phyloP scores from a whole-genome alignment of 2,797 vertebrate species.

The Ptychobarbus kaznakovi region DNA sequence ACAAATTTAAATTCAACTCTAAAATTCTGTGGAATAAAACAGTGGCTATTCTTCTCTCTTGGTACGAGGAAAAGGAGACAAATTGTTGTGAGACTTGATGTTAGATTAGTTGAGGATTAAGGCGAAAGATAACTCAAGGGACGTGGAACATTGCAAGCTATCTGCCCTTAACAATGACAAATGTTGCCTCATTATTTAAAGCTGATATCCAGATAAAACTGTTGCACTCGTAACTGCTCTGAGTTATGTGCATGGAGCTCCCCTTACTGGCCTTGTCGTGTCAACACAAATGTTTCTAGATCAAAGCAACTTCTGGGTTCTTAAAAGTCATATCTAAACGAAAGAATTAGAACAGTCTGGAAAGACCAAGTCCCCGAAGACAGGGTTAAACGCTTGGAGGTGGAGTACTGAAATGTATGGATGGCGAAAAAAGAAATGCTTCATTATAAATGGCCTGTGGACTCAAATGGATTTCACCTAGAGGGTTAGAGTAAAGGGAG shows the following conservation, averaged over 20 bases:
- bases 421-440: constrained; percentile 23
- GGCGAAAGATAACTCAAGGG: constrained; percentile 47
- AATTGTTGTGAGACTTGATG: constrained; percentile 17
- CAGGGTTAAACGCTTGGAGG: neutral
- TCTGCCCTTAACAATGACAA: constrained; percentile 46
- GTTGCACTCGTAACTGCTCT: neutral
- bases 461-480: constrained; percentile 37
- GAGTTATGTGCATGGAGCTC: constrained; percentile 57
- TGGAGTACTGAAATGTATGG: constrained; percentile 36
- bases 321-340: constrained; percentile 26
- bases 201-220: neutral
- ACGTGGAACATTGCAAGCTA: constrained; percentile 33
- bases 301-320: constrained; percentile 16
- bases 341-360: constrained; percentile 32
- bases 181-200: constrained; percentile 29
- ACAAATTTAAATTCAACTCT: neutral
- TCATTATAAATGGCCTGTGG: constrained; percentile 46
- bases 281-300: constrained; percentile 51
- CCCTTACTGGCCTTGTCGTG: constrained; percentile 53
- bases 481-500: constrained; percentile 42
- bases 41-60: constrained; percentile 15
- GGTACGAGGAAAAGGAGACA: constrained; percentile 16
- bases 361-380: constrained; percentile 29
- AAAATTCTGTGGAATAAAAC: neutral
- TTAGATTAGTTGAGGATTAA: constrained; percentile 43